Conservation (phyloP, 2,797 vertebrate species). For the Amblyopsis hoosieri region DNA sequence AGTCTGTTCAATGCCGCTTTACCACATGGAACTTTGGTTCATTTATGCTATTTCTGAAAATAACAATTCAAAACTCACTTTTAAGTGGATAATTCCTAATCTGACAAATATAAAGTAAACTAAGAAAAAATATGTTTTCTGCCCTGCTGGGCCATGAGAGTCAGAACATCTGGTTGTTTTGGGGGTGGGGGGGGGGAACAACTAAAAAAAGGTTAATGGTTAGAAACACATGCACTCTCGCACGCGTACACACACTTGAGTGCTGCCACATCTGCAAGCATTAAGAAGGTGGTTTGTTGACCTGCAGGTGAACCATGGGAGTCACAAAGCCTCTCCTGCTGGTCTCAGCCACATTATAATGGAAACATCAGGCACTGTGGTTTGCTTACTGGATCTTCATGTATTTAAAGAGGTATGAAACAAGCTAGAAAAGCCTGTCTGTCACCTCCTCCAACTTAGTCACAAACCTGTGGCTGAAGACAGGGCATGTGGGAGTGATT, state of each 20-base stretch:
- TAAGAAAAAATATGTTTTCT: background rate
- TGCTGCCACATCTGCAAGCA: constrained; percentile 40
- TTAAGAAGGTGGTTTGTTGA: constrained; percentile 50
- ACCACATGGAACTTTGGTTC: constrained; percentile 7
- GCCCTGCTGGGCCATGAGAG: constrained; percentile 7
- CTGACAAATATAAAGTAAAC: background rate
- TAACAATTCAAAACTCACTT: constrained; percentile 30
- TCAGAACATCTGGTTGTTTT: constrained; percentile 16
- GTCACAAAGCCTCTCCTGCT: constrained; percentile 3
- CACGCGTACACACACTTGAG: constrained; percentile 1
- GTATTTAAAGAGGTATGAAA: background rate
- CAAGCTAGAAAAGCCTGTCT: too few species aligned
- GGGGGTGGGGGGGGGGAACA: background rate
- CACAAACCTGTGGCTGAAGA: too few species aligned
- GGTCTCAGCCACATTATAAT: background rate
- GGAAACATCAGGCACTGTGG: constrained; percentile 4
- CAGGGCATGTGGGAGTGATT: too few species aligned
- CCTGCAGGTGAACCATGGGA: constrained; percentile 31
- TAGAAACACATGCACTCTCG: background rate
- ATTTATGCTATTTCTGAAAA: background rate
- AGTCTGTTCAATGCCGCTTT: constrained; percentile 14
- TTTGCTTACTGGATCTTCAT: constrained; percentile 3
- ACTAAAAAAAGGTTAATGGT: constrained; percentile 20
- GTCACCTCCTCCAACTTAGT: too few species aligned
- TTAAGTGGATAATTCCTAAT: constrained; percentile 39